Percentiles rank a stretch among this genome's conserved stretches.
phyloP scores from a whole-genome alignment of 2,797 vertebrate species.

The Spinus olivaceus region DNA sequence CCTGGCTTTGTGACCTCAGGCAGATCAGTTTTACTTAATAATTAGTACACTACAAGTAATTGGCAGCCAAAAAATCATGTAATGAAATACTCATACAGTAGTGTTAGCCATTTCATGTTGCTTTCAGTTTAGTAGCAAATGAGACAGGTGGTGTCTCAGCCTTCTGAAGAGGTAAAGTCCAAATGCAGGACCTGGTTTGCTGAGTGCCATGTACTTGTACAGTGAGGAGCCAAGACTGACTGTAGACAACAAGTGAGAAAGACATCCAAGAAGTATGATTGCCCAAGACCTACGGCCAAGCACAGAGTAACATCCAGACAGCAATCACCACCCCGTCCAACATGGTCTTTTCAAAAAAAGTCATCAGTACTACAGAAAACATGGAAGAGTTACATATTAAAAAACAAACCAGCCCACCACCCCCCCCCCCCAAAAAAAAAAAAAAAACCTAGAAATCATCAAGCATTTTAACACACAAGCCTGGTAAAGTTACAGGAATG shows the following conservation, averaged over 20 bases:
- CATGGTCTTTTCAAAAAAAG: not conserved
- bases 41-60: not conserved
- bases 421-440: too few relatives aligned
- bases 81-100: not conserved
- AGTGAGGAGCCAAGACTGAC: not conserved
- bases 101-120: not conserved
- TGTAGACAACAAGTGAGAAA: not conserved
- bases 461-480: not conserved
- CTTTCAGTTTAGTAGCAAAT: not conserved
- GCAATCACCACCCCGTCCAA: not conserved
- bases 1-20: not conserved
- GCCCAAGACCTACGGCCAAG: not conserved
- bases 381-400: not conserved
- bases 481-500: not conserved
- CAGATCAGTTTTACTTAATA: not conserved
- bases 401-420: too few relatives aligned
- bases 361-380: not conserved
- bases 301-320: not conserved
- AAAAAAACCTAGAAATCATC: not conserved
- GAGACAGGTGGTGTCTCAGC: not conserved
- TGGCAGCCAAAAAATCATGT: not conserved
- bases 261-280: not conserved
- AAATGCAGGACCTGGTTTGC: not conserved
- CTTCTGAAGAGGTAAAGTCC: not conserved
- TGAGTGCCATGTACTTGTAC: fast-evolving